phyloP scores from a whole-genome alignment of 2,888 invertebrate species.

The Melinopterus prodromus region DNA sequence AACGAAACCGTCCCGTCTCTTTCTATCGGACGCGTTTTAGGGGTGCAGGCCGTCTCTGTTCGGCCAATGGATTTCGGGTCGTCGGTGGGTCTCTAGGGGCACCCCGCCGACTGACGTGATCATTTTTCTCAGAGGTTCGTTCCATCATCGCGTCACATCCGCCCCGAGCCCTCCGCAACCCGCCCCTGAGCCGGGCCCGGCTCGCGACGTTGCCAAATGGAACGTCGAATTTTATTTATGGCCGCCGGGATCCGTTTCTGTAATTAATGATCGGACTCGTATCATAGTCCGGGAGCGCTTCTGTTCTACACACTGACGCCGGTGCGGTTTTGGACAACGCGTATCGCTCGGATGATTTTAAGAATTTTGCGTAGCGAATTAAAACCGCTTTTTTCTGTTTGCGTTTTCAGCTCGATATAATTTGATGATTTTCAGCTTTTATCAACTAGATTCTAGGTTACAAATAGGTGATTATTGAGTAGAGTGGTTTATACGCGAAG shows the following conservation, averaged over 20 bases:
- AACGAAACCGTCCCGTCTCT: constrained; percentile 71
- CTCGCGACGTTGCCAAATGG: constrained; percentile 64
- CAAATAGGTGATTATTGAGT: no score
- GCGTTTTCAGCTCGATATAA: no score
- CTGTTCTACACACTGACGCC: constrained; percentile 41
- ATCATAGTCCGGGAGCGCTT: constrained; percentile 53
- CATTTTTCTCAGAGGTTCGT: constrained; percentile 77
- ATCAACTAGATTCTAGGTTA: no score
- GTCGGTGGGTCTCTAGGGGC: constrained; percentile 47
- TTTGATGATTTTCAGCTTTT: no score
- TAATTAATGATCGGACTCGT: constrained; percentile 62
- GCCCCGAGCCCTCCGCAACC: constrained; percentile 64
- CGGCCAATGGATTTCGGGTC: constrained; percentile 25
- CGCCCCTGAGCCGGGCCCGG: constrained; percentile 62
- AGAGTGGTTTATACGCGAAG: no score
- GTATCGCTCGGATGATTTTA: constrained; percentile 23
- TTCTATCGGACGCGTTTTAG: constrained; percentile 57
- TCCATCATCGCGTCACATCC: constrained; percentile 79
- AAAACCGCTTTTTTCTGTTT: neutral
- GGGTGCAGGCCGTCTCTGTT: constrained; percentile 56
- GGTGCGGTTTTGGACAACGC: constrained; percentile 41
- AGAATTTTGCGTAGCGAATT: neutral
- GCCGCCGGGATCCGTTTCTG: constrained; percentile 61
- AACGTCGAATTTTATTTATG: constrained; percentile 64
- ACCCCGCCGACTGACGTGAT: constrained; percentile 63